phyloP scores from a whole-genome alignment of 2,113 vertebrate species.

The Phaethon lepturus region DNA sequence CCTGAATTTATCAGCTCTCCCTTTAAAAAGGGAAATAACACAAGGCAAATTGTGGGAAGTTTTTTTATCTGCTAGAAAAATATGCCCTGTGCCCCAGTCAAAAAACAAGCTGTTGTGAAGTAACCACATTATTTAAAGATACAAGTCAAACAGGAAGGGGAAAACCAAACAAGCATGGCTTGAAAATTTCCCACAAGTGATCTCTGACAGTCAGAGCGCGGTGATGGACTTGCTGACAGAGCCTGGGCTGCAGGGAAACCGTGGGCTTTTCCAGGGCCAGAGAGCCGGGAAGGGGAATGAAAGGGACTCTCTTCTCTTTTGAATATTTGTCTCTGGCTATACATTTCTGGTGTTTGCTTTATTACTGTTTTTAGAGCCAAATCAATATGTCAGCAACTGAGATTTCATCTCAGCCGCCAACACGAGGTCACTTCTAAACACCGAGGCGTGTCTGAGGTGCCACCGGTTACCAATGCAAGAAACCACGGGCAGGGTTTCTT shows the following conservation, averaged over 20 bases:
- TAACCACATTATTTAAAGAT: constrained; percentile 81
- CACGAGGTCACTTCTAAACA: background rate
- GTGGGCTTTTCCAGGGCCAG: background rate
- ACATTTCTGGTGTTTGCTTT: fast-evolving
- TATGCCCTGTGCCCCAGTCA: constrained; percentile 72
- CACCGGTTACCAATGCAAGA: background rate
- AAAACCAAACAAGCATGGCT: constrained; percentile 76
- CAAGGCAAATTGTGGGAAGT: constrained; percentile 80
- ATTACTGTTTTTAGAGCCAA: background rate
- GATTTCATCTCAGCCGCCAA: background rate
- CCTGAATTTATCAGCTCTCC: constrained; percentile 72
- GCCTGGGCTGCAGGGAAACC: background rate
- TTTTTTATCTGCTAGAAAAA: constrained; percentile 83
- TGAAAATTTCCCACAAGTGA: constrained; percentile 78
- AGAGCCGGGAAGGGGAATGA: background rate
- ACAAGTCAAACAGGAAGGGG: constrained; percentile 81
- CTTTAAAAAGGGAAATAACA: constrained; percentile 82
- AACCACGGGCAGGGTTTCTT: background rate
- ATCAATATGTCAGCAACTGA: background rate
- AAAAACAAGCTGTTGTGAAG: constrained; percentile 81
- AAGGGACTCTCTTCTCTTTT: background rate
- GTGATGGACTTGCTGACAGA: constrained; percentile 26
- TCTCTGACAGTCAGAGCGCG: constrained; percentile 16
- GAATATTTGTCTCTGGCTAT: background rate
- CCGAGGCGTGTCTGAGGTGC: background rate